Evolutionary conservation across 2,113 vertebrate species (phyloP).

Genomic region (Scartelaos histophorus): DNA sequence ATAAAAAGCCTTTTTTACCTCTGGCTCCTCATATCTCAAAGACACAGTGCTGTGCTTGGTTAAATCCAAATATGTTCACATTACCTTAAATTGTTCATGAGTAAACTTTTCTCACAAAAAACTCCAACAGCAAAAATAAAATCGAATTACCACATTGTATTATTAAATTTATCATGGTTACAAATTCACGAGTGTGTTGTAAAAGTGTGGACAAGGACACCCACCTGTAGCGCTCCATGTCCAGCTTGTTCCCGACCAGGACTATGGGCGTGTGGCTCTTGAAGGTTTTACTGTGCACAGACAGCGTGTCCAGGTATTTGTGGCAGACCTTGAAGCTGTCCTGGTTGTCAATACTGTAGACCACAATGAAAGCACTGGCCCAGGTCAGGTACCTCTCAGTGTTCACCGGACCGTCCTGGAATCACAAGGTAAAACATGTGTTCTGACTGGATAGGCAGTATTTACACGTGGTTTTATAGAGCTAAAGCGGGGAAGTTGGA

Average conservation of each 20-base stretch:
- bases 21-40: not conserved
- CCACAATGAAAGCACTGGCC: constrained; percentile 86
- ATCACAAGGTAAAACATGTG: not conserved
- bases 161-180: not conserved
- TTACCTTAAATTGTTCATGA: not conserved
- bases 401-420: constrained; percentile 83
- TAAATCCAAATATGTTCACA: not conserved
- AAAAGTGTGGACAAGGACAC: not conserved
- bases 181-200: not conserved
- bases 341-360: constrained; percentile 85
- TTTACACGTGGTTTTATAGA: not conserved
- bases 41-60: not conserved
- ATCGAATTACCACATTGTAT: not conserved
- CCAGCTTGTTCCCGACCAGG: constrained; percentile 90
- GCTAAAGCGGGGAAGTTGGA: not conserved
- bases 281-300: constrained; percentile 71
- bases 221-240: constrained; percentile 92
- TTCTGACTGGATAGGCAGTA: not conserved
- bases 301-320: constrained; percentile 81
- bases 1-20: not conserved
- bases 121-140: not conserved
- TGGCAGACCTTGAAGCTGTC: constrained; percentile 83
- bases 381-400: constrained; percentile 87
- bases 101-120: not conserved
- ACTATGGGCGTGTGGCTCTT: constrained; percentile 76